Evolutionary conservation across 2,113 vertebrate species (phyloP), one percentile per base, ranked within the genome.

Genomic region (Callithrix jacchus): DNA sequence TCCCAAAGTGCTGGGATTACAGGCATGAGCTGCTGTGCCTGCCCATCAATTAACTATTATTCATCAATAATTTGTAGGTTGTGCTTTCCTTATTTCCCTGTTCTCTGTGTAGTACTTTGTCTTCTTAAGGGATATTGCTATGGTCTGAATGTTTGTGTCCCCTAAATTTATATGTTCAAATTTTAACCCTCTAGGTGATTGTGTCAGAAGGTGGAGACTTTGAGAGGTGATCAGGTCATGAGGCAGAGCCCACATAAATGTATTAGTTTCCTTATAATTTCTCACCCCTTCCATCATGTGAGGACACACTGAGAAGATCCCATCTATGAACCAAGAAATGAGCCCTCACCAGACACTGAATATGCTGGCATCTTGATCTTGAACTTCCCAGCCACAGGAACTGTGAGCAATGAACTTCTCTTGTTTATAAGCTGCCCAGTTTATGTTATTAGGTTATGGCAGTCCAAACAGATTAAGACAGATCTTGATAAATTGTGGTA

Each of bases 21-120:
- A 32, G 42, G 14, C 16, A 4, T 47, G 27, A 45, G 30, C 14
- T 7, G 27, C 6, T 13, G 0, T 2, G 3, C 73, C 27, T 17
- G 25, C 8, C 42, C 27, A 25, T 71, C 71, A 76, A 4, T 64
- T 35, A 86, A 91, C 14, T 93, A 45, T 64, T 84, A 64, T 25
- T 92, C 42, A 76, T 10, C 20, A 30, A 2, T n/a, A 85, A 40
- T 71, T 86, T 66, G 20, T 25, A 68, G 13, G 54, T 32, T 35
- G 27, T 77, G 27, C 4, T 25, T 87, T 9, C 9, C 49, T 84
- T 76, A 1, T 49, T 32, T 61, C 35, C 9, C 8, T 61, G 6
- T 94, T 80, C 13, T 84, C 11, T 8, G 8, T 27, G 30, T 16
- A 81, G 42, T 68, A 27, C 16, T 95, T 95, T 81, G 8, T 68